Conservation (phyloP, 2,888 invertebrate genomes). For the Phyllotreta striolata region DNA sequence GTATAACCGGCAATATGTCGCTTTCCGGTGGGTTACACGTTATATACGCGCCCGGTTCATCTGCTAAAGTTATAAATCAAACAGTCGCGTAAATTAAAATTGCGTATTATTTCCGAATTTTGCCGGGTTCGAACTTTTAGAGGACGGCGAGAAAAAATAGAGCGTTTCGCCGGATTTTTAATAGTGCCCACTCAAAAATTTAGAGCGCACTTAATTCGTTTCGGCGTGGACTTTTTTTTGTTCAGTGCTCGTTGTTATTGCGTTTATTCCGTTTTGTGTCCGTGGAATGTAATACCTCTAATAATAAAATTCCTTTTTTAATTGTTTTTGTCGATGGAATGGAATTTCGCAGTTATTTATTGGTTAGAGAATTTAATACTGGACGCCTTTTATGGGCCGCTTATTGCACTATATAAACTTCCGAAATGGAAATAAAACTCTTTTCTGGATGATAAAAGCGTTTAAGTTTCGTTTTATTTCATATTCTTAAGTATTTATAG, state of each 20-base stretch:
- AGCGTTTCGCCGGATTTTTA: slow-evolving; percentile 24
- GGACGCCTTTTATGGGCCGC: slow-evolving; percentile 9
- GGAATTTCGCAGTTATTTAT: slow-evolving; percentile 21
- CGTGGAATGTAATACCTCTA: slow-evolving; percentile 29
- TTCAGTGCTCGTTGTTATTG: not conserved
- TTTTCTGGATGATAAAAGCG: not conserved
- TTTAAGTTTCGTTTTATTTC: no score
- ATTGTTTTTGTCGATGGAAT: slow-evolving; percentile 26
- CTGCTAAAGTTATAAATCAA: slow-evolving; percentile 30
- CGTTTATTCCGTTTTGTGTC: slow-evolving; percentile 23
- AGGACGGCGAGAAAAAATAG: slow-evolving; percentile 8
- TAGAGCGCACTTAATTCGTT: slow-evolving; percentile 21
- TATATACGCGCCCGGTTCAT: not conserved
- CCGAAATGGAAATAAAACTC: slow-evolving; percentile 1
- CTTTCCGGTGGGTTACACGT: slow-evolving; percentile 18
- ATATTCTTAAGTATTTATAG: no score
- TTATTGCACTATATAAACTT: slow-evolving; percentile 5
- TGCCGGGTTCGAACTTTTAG: slow-evolving; percentile 18
- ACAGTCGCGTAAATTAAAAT: slow-evolving; percentile 36
- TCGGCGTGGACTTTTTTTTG: slow-evolving; percentile 26
- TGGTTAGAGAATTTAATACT: slow-evolving; percentile 17
- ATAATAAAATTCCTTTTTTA: slow-evolving; percentile 32
- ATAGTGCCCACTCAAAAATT: slow-evolving; percentile 29
- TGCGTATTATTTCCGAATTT: slow-evolving; percentile 33
- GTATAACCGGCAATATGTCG: slow-evolving; percentile 22